Percentiles rank a stretch among this genome's conserved stretches.
Evolutionary conservation across 53 echinoderm and acorn worm species (phyloP).

Genomic region (Temnopleurus reevesii): DNA sequence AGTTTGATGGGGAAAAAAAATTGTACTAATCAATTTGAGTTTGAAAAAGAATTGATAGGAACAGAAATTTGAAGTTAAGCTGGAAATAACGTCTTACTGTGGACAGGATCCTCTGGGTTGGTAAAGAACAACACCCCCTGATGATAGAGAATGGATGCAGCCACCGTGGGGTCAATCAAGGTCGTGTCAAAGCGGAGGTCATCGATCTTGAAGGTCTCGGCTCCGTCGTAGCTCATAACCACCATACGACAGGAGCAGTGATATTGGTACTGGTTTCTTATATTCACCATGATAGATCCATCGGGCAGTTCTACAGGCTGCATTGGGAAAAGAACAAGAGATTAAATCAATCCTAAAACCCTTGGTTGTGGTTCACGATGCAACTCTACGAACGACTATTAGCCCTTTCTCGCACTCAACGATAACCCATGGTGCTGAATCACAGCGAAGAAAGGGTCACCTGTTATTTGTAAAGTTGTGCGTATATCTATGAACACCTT

Average conservation of each 20-base stretch:
- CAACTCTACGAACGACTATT: no score
- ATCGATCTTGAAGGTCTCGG: constrained; percentile 69
- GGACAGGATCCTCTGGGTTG: constrained; percentile 71
- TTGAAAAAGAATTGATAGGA: no score
- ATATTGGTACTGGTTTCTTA: constrained; percentile 80
- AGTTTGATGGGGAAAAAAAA: no score
- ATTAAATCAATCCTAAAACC: neutral
- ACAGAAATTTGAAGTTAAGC: no score
- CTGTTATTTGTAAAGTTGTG: no score
- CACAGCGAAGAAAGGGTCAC: no score
- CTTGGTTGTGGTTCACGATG: no score
- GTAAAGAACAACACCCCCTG: constrained; percentile 77
- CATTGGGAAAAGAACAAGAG: neutral
- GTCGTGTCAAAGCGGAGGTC: constrained; percentile 69
- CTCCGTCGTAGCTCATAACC: constrained; percentile 81
- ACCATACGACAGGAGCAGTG: constrained; percentile 86
- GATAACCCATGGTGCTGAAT: no score
- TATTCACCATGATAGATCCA: constrained; percentile 88
- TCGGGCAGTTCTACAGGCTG: constrained; percentile 82
- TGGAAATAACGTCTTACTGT: no score
- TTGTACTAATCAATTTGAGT: no score
- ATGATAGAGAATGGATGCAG: constrained; percentile 79
- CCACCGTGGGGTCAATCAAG: constrained; percentile 77
- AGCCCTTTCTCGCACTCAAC: no score
- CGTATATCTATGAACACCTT: no score